Evolutionary conservation across 2,888 invertebrate genomes (phyloP).

Genomic region (Eustalomyia histrio): DNA sequence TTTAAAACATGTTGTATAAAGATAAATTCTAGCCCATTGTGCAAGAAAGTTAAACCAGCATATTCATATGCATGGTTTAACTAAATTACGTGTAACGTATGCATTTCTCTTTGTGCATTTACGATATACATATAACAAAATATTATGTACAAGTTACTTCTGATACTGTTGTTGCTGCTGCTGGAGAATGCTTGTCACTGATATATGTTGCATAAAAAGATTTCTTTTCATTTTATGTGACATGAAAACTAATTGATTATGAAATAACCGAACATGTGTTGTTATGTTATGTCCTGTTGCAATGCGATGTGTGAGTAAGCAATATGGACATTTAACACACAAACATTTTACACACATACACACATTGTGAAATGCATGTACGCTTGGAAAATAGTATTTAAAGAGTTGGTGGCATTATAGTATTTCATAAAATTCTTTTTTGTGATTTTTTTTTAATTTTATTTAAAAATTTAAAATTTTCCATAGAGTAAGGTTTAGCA

Average conservation of each 20-base stretch:
- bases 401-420: not conserved
- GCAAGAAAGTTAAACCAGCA: not conserved
- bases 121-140: not conserved
- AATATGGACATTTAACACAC: not conserved
- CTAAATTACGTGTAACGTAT: not conserved
- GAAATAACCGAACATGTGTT: conserved; percentile 1
- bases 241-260: conserved; percentile 7
- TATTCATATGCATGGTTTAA: not conserved
- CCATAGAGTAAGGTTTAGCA: too few relatives aligned
- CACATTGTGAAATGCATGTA: too few relatives aligned
- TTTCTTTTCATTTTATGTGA: conserved; percentile 2
- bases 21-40: too few relatives aligned
- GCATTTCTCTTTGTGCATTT: not conserved
- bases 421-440: too few relatives aligned
- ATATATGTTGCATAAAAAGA: not conserved
- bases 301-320: not conserved
- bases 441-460: too few relatives aligned
- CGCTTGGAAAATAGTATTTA: not conserved
- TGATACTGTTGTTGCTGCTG: not conserved
- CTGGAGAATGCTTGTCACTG: not conserved
- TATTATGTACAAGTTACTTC: not conserved
- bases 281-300: not conserved
- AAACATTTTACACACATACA: too few relatives aligned
- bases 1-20: too few relatives aligned
- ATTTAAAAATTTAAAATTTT: too few relatives aligned